These are phyloP conservation scores for Plumapathes pennacea DNA, from an alignment of 92 coral and sea anemone species.

Conservation along the genomic window DNA sequence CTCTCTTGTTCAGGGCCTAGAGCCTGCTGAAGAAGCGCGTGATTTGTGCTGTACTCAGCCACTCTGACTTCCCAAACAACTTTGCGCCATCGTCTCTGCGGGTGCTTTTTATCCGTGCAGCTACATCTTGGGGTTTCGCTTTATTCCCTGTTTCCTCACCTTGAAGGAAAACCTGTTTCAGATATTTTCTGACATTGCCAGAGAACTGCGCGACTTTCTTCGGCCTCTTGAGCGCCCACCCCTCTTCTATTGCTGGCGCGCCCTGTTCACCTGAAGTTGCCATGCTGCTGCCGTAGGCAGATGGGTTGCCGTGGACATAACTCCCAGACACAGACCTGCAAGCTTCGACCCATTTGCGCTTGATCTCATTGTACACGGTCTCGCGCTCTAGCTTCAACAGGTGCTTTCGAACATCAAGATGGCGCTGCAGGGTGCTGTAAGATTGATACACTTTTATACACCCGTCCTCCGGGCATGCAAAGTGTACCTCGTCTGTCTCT, in stretches of 20 bases:
- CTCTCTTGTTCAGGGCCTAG: background rate
- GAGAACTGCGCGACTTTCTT: constrained; percentile 21
- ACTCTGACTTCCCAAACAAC: constrained; percentile 10
- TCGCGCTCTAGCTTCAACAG: constrained; percentile 7
- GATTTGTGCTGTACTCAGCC: constrained; percentile 1
- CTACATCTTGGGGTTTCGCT: constrained; percentile 25
- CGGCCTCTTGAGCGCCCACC: constrained; percentile 33
- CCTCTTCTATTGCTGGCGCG: constrained; percentile 11
- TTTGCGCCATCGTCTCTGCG: constrained; percentile 6
- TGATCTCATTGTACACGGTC: background rate
- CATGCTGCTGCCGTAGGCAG: background rate
- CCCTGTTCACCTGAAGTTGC: background rate
- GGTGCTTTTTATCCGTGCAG: constrained; percentile 10
- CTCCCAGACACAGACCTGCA: background rate
- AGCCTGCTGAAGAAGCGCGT: constrained; percentile 3
- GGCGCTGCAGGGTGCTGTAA: constrained; percentile 9
- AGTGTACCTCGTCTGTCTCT: too few species aligned
- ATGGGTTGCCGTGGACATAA: background rate
- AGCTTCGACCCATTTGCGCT: too few species aligned
- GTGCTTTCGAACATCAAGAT: constrained; percentile 39
- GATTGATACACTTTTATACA: constrained; percentile 21
- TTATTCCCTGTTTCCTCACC: constrained; percentile 45
- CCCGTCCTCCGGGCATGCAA: constrained; percentile 23
- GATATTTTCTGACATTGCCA: constrained; percentile 14
- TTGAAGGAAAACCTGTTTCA: constrained; percentile 16